Conservation (phyloP, 2,888 invertebrate species). For the Cheilosia pagana region DNA sequence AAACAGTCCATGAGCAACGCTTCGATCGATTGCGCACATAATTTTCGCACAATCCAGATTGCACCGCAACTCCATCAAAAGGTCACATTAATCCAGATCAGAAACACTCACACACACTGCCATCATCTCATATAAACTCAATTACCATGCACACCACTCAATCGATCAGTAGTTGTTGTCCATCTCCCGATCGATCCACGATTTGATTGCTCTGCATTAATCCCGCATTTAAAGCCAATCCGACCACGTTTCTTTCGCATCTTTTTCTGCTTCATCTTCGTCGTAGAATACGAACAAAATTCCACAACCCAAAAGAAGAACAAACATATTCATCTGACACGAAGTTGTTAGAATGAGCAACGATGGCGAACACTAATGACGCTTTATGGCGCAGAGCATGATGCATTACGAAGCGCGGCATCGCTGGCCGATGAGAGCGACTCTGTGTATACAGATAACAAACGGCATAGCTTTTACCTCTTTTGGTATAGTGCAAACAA, state of each 20-base stretch:
- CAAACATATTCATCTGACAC: slow-evolving; percentile 51
- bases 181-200: slow-evolving; percentile 20
- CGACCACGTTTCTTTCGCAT: background rate
- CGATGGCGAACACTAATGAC: slow-evolving; percentile 71
- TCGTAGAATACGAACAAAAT: background rate
- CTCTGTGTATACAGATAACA: no score
- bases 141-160: slow-evolving; percentile 20
- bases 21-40: no score
- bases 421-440: background rate
- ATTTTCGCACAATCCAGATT: slow-evolving; percentile 30
- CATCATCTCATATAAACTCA: slow-evolving; percentile 44
- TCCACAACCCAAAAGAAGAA: slow-evolving; percentile 21
- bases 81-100: slow-evolving; percentile 51
- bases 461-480: slow-evolving; percentile 32
- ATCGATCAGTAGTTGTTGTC: slow-evolving; percentile 18
- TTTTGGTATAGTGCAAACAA: slow-evolving; percentile 62
- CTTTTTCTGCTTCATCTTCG: background rate
- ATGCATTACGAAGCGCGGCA: slow-evolving; percentile 46
- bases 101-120: background rate
- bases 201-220: slow-evolving; percentile 53
- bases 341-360: slow-evolving; percentile 65
- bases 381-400: slow-evolving; percentile 56
- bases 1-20: no score
- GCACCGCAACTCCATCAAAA: slow-evolving; percentile 36
- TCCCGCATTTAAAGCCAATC: slow-evolving; percentile 17